phyloP scores from a whole-genome alignment of 1,140 invertebrate species.

The Drosophila obscura region DNA sequence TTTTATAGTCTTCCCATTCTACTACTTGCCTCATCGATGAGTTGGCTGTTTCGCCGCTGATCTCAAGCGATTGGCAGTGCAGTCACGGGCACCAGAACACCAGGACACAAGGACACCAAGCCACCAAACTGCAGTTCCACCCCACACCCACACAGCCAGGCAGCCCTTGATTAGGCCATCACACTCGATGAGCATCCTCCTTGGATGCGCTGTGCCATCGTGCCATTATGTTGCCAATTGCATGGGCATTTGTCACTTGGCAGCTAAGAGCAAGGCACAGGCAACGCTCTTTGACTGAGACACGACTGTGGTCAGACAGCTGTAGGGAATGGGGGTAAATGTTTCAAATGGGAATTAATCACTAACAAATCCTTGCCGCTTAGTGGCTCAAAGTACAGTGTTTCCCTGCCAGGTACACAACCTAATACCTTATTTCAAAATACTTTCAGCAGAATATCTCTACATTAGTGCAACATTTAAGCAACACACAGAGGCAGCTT shows the following conservation, averaged over 20 bases:
- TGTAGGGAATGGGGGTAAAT: no score
- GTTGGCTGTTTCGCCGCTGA: constrained; percentile 66
- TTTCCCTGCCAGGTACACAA: no score
- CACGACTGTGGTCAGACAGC: no score
- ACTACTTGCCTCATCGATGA: constrained; percentile 54
- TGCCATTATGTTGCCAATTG: constrained; percentile 60
- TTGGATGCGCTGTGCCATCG: constrained; percentile 31
- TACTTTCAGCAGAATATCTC: no score
- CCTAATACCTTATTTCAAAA: no score
- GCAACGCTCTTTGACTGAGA: no score
- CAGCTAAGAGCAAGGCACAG: background rate
- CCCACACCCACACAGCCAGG: constrained; percentile 11
- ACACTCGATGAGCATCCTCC: constrained; percentile 49
- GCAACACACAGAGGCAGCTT: no score
- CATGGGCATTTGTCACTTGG: constrained; percentile 51
- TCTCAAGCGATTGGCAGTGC: constrained; percentile 69
- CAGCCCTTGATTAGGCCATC: constrained; percentile 68
- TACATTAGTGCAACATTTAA: no score
- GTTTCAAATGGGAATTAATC: no score
- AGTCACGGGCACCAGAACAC: constrained; percentile 44
- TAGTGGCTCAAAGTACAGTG: no score
- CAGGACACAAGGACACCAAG: background rate
- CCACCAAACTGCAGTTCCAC: background rate
- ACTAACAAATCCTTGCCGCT: no score
- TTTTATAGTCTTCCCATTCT: constrained; percentile 21